Conservation (phyloP, 2,888 invertebrate species). For the Heliconius ethilla region DNA sequence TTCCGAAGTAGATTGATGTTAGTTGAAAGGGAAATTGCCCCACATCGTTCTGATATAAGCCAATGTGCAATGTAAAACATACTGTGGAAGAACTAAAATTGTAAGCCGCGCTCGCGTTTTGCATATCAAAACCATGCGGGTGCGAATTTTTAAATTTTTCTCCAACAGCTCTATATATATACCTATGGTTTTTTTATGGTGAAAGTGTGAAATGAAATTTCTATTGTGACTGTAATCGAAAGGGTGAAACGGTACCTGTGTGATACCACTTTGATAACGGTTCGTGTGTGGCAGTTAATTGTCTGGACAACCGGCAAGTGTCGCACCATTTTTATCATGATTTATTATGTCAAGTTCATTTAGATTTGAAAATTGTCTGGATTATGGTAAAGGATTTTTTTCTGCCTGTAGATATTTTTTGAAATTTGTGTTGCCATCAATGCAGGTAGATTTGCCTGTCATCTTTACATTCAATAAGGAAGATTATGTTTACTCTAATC, state of each 20-base stretch:
- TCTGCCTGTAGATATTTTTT: neutral
- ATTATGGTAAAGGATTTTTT: neutral
- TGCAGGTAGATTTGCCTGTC: neutral
- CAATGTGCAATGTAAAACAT: conserved; percentile 33
- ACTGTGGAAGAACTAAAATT: conserved; percentile 29
- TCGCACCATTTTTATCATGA: neutral
- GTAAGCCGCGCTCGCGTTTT: conserved; percentile 13
- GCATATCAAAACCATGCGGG: conserved; percentile 37
- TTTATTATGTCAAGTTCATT: neutral
- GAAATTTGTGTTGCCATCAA: neutral
- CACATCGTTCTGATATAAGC: conserved; percentile 46
- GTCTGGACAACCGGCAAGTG: neutral
- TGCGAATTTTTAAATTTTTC: conserved; percentile 30
- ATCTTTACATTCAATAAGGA: neutral
- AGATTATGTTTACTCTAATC: neutral
- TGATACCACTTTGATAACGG: neutral
- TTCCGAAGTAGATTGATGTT: conserved; percentile 59
- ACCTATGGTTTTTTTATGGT: conserved; percentile 1
- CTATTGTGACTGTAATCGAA: neutral
- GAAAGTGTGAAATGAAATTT: conserved; percentile 26
- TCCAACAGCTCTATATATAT: neutral
- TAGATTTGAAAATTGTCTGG: neutral
- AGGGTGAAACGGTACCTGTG: neutral
- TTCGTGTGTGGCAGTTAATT: conserved; percentile 1
- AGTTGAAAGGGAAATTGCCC: conserved; percentile 59